Evolutionary conservation across 2,888 invertebrate genomes (phyloP).

Genomic region (Plagodis dolabraria): DNA sequence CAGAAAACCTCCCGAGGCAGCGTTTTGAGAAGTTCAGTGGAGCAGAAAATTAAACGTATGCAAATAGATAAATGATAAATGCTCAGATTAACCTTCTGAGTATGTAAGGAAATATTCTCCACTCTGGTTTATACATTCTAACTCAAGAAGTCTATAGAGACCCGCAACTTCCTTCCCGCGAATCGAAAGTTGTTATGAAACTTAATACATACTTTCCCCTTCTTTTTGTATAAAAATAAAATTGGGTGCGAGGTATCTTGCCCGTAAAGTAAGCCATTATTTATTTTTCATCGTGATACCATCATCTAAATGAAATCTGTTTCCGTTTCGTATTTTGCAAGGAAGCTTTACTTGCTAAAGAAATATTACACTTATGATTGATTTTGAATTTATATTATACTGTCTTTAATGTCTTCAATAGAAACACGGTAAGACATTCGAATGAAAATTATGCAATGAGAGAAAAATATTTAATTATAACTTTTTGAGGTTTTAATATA

Average conservation of each 20-base stretch:
- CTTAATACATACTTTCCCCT: slow-evolving; percentile 36
- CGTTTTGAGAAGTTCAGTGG: slow-evolving; percentile 37
- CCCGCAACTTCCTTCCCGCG: slow-evolving; percentile 13
- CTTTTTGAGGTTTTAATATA: no score
- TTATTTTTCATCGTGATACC: slow-evolving; percentile 29
- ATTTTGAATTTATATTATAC: no score
- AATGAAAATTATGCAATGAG: no score
- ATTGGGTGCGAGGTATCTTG: slow-evolving; percentile 20
- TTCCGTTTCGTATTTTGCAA: slow-evolving; percentile 3
- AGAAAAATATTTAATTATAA: no score
- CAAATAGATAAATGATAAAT: slow-evolving; percentile 30
- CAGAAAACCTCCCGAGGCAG: background rate
- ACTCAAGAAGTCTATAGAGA: slow-evolving; percentile 44
- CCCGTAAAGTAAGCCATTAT: slow-evolving; percentile 26
- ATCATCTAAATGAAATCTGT: slow-evolving; percentile 20
- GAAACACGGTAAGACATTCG: no score
- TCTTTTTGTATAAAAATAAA: slow-evolving; percentile 33
- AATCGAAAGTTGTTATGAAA: slow-evolving; percentile 36
- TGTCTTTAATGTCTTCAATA: no score
- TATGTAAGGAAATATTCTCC: slow-evolving; percentile 36
- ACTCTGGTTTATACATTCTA: slow-evolving; percentile 46
- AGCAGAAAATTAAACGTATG: slow-evolving; percentile 41
- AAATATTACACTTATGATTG: no score
- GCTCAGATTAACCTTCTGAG: slow-evolving; percentile 14
- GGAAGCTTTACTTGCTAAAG: no score